A percentile compares a stretch with the other conserved stretches of the same genome.
Evolutionary conservation across 1,140 invertebrate species (phyloP).

Genomic region (Chlorops oryzae): DNA sequence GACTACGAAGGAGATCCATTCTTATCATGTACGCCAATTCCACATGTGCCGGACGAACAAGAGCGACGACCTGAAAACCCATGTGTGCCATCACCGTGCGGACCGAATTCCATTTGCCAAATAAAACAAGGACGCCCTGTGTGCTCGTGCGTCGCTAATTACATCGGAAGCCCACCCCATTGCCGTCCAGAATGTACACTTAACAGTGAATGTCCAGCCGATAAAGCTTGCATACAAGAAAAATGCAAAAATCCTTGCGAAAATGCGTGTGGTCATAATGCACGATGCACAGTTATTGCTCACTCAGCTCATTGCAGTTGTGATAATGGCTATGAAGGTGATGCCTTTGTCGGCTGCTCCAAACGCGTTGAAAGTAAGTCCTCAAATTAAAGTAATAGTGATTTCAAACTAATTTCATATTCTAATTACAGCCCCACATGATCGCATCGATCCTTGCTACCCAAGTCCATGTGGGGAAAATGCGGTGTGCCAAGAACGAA

Average conservation of each 20-base stretch:
- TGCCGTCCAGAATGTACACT: constrained; percentile 70
- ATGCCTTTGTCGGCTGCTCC: constrained; percentile 73
- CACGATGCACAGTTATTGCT: constrained; percentile 71
- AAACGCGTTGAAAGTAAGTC: constrained; percentile 48
- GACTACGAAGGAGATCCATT: constrained; percentile 75
- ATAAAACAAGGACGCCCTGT: constrained; percentile 69
- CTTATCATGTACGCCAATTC: constrained; percentile 57
- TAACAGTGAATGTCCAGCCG: constrained; percentile 66
- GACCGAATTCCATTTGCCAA: constrained; percentile 78
- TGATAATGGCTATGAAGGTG: constrained; percentile 66
- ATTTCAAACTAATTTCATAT: not conserved
- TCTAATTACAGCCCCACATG: constrained; percentile 31
- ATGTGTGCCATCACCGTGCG: constrained; percentile 75
- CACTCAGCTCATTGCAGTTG: constrained; percentile 78
- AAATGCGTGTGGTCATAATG: constrained; percentile 69
- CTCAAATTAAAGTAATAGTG: not conserved
- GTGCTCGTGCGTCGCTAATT: constrained; percentile 70
- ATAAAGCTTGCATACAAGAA: constrained; percentile 72
- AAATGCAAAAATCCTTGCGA: constrained; percentile 73
- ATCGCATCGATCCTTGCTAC: constrained; percentile 61
- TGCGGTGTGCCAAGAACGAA: constrained; percentile 64
- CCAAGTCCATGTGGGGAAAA: constrained; percentile 78
- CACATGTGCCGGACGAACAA: constrained; percentile 44
- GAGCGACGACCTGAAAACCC: constrained; percentile 53
- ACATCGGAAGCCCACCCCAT: constrained; percentile 64